Evolutionary conservation across 2,797 vertebrate genomes (phyloP), one percentile per base, ranked within the genome.

Genomic region (Myotis daubentonii): DNA sequence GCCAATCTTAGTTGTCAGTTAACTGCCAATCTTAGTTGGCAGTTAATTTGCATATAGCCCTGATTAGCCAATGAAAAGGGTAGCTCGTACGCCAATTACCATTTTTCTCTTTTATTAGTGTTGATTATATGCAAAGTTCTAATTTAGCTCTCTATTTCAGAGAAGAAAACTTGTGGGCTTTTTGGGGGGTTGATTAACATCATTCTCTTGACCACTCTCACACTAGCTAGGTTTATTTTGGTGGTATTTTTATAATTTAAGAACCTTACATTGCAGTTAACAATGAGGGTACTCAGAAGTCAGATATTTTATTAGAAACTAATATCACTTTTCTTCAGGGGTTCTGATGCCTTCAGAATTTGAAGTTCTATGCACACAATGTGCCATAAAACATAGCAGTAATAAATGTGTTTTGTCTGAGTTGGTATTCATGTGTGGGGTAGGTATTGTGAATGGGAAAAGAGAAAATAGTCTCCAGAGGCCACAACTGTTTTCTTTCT

Each of bases 271-370:
- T 86, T 89, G 7, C 74, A 60, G 28, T 94, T 71, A 95, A 86
- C 12, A 70, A 22, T 57, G 25, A 89, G 44, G 23, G 19, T 89
- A 49, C 6, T 65, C 38, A 81, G 38, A 94, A 76, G 60, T 72
- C 28, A 86, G 36, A 23, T 78, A 72, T 62, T 49, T 92, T 79
- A 51, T 82, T 93, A 90, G 91, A 87, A 85, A 82, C 76, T 86
- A 91, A 70, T 76, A 47, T 87, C 57, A 85, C 82, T 84, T 20
- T 62, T 92, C 93, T 76, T 74, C n/a, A 80, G 41, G 60, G 8
- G 4, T 86, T 90, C 71, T 74, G 28, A 38, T 47, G n/a, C 9
- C 41, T 93, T 95, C 44, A 90, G 82, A 94, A 80, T 87, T 83
- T 49, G 8, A 91, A 86, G 53, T 66, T 80, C 78, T 87, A 49